phyloP scores from a whole-genome alignment of 2,797 vertebrate genomes.

The Poecilia velifera region DNA sequence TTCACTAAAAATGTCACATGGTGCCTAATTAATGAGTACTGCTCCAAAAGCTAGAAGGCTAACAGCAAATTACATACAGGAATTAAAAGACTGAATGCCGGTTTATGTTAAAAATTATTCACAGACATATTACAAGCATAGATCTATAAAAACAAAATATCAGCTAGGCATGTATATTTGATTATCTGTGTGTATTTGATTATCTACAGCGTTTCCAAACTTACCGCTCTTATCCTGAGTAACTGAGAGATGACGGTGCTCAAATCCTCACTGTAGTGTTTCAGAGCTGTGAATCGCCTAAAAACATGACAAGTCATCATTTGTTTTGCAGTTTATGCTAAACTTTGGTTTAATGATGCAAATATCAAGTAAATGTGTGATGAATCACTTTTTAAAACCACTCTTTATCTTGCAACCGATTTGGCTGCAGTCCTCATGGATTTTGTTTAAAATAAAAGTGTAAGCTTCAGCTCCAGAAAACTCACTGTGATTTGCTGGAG shows the following conservation, averaged over 20 bases:
- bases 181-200: background rate
- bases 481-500: background rate
- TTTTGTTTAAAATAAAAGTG: background rate
- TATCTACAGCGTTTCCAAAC: conserved; percentile 49
- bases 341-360: background rate
- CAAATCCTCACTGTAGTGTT: conserved; percentile 95
- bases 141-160: background rate
- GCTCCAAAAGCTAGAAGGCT: background rate
- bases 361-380: background rate
- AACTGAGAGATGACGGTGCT: conserved; percentile 93
- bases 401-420: background rate
- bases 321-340: background rate
- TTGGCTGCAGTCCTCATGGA: background rate
- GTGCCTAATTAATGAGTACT: background rate
- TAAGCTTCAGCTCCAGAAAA: background rate
- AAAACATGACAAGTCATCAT: conserved; percentile 48
- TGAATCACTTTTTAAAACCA: background rate
- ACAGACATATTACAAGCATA: background rate
- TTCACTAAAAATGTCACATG: background rate
- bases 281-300: conserved; percentile 94
- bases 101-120: background rate
- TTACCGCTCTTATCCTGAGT: conserved; percentile 94
- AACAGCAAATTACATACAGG: background rate
- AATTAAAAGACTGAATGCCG: background rate
- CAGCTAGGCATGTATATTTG: background rate